These are phyloP conservation scores for Amyelois transitella DNA, from an alignment of 1,140 invertebrate species.

Conservation along the genomic window DNA sequence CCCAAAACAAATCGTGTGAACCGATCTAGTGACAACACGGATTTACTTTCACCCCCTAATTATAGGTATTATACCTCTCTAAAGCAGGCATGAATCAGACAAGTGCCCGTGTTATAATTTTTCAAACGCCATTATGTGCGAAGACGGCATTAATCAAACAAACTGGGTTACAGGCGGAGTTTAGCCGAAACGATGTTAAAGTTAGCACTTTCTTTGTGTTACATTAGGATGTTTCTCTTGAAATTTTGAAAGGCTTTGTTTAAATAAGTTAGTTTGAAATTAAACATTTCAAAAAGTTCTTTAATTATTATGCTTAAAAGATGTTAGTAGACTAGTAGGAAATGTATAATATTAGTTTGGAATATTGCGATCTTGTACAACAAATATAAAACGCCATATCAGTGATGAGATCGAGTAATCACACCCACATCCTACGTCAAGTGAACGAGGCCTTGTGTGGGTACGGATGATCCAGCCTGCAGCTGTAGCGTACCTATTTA, in stretches of 20 bases:
- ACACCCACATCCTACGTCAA: background rate
- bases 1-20: slow-evolving; percentile 26
- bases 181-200: background rate
- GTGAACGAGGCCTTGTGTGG: slow-evolving; percentile 7
- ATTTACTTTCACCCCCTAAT: slow-evolving; percentile 58
- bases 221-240: background rate
- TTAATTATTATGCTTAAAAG: no score
- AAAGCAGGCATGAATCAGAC: slow-evolving; percentile 42
- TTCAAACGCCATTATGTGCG: slow-evolving; percentile 16
- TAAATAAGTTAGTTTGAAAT: background rate
- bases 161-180: background rate
- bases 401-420: background rate
- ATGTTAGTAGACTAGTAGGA: no score
- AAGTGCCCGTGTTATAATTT: slow-evolving; percentile 26
- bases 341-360: no score
- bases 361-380: no score
- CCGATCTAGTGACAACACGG: slow-evolving; percentile 35
- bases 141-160: slow-evolving; percentile 29
- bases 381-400: no score
- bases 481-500: background rate
- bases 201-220: background rate
- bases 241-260: background rate
- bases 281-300: no score
- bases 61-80: slow-evolving; percentile 39
- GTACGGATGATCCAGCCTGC: background rate